These are phyloP conservation scores for Regulus satrapa DNA, from an alignment of 2,113 vertebrate genomes.

Conservation along the genomic window DNA sequence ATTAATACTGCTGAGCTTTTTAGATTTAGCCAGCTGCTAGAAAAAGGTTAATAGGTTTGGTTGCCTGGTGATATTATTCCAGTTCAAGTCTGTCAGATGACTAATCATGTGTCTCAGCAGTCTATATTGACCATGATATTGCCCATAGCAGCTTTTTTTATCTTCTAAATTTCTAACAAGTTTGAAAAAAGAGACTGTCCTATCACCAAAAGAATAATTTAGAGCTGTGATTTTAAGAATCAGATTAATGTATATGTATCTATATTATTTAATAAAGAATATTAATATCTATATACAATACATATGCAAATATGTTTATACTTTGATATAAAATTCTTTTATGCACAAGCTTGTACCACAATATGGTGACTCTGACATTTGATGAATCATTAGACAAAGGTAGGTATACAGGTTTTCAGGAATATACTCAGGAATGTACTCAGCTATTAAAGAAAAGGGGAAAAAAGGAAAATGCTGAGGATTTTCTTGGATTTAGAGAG, in stretches of 20 bases:
- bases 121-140: too few species aligned
- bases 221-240: neutral
- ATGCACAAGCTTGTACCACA: neutral
- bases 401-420: fast-evolving
- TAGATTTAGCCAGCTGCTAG: conserved; percentile 22
- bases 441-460: fast-evolving
- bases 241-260: neutral
- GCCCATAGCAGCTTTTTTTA: neutral
- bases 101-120: conserved; percentile 13
- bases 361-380: neutral
- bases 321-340: neutral
- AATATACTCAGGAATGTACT: neutral
- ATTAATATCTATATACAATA: neutral
- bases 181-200: neutral
- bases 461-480: neutral
- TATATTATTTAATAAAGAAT: neutral
- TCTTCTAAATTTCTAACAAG: neutral
- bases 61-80: conserved; percentile 28
- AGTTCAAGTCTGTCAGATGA: conserved; percentile 15
- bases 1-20: conserved; percentile 23
- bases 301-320: neutral
- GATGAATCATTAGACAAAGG: neutral
- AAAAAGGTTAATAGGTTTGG: conserved; percentile 57
- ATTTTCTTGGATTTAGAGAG: neutral
- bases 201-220: neutral